These are phyloP conservation scores for Pomatostomus ruficeps DNA, from an alignment of 2,113 vertebrate species.

Conservation along the genomic window DNA sequence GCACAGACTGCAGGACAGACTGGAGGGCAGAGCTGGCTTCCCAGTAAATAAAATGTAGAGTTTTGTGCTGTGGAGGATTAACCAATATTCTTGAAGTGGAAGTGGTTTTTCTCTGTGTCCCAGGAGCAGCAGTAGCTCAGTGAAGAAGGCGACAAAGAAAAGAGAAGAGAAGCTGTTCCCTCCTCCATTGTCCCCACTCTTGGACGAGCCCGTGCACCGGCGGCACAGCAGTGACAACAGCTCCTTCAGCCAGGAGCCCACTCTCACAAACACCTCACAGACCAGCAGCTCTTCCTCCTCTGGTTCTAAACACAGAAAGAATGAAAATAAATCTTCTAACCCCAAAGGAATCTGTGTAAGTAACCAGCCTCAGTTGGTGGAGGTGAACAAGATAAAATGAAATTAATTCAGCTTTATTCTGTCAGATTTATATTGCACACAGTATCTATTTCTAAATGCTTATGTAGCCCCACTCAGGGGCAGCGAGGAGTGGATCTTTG, in stretches of 20 bases:
- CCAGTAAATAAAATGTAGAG: background rate
- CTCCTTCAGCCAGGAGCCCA: constrained; percentile 79
- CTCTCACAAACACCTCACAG: constrained; percentile 18
- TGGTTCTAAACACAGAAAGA: constrained; percentile 81
- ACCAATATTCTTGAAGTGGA: background rate
- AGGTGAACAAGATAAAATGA: background rate
- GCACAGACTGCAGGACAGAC: background rate
- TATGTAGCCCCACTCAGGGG: background rate
- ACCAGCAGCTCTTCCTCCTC: constrained; percentile 67
- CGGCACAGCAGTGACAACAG: constrained; percentile 73
- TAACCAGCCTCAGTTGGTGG: background rate
- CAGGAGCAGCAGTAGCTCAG: constrained; percentile 63
- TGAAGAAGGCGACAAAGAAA: constrained; percentile 83
- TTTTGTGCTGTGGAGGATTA: background rate
- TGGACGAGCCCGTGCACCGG: constrained; percentile 80
- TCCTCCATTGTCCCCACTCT: constrained; percentile 86
- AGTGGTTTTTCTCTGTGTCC: background rate
- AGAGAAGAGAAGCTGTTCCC: constrained; percentile 89
- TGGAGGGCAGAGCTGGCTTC: background rate
- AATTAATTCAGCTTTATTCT: background rate
- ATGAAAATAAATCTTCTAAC: constrained; percentile 80
- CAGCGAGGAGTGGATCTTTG: background rate
- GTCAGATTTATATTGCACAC: background rate
- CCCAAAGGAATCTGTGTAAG: constrained; percentile 82
- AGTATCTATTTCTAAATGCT: background rate